Evolutionary conservation across 2,113 vertebrate genomes (phyloP), one percentile per base, ranked within the genome.

Genomic region (Lichenostomus cassidix): DNA sequence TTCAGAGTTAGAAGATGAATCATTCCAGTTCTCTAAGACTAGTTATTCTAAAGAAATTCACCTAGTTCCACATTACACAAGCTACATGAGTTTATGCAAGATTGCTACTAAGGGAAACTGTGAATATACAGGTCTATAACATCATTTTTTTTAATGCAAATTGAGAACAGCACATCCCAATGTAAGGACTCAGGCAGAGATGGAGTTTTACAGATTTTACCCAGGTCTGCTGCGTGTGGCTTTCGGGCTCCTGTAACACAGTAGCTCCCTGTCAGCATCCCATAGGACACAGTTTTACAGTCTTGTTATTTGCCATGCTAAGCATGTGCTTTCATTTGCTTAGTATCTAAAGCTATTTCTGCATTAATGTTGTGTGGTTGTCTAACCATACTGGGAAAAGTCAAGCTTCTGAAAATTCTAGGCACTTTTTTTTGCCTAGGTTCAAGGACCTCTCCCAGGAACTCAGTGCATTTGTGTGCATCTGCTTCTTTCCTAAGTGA

Each of bases 61-160:
- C 7, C 19, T 7, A 1, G 0, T 46, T 65, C 47, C 18, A 21
- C 23, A 20, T 15, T 44, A 60, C 18, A 22, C 0, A 0, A 19
- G 12, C 37, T 49, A 39, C 11, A 9, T 5, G 31, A 59, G 11
- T 49, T 69, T 67, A 55, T 58, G 25, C n/a, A 58, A 74, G 55
- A 41, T 58, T 64, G 10, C 10, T 55, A 22, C 31, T n/a, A 50
- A 73, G 55, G 13, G 44, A 68, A 77, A 46, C 13, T 28, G 12
- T 31, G 28, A 76, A 37, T 69, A 33, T 35, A 22, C 28, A 53
- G 24, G 17, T 35, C 31, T 58, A 7, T 28, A 87, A 49, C 20
- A 41, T 70, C 3, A 28, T 53, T 73, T 62, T 80, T 77, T 83
- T 41, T 70, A 42, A 49, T 14, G 24, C n/a, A 68, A 78, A 86